Evolutionary conservation across 2,888 invertebrate genomes (phyloP).

Genomic region (Thereva nobilitata): DNA sequence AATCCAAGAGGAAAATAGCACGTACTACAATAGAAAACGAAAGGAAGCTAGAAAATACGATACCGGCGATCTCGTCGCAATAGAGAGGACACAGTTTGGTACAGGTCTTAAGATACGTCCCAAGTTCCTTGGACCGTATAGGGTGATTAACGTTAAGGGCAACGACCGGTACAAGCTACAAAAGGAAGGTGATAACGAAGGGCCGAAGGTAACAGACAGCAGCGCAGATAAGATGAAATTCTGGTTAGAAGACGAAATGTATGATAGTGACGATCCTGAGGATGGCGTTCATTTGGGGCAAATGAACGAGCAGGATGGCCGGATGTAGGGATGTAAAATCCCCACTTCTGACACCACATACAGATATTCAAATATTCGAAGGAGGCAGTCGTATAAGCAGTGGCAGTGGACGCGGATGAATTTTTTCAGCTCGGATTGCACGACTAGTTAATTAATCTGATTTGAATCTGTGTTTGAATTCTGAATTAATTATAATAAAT

Average conservation of each 20-base stretch:
- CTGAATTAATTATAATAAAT: too few species aligned
- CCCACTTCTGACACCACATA: too few species aligned
- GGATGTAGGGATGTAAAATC: too few species aligned
- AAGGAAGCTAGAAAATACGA: slow-evolving; percentile 8
- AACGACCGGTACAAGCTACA: neutral
- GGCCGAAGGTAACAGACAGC: neutral
- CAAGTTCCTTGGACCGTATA: slow-evolving; percentile 14
- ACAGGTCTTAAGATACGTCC: slow-evolving; percentile 15
- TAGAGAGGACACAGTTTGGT: slow-evolving; percentile 4
- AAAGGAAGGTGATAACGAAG: neutral
- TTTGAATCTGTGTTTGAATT: too few species aligned
- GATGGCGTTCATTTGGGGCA: too few species aligned
- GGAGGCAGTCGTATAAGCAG: too few species aligned
- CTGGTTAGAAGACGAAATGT: neutral
- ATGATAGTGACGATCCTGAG: too few species aligned
- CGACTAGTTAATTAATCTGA: too few species aligned
- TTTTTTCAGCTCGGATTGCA: too few species aligned
- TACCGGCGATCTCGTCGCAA: slow-evolving; percentile 10
- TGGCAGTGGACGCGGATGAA: too few species aligned
- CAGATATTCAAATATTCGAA: too few species aligned
- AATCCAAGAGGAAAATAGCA: neutral
- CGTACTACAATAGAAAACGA: slow-evolving; percentile 2
- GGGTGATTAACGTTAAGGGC: neutral
- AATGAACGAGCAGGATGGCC: too few species aligned
- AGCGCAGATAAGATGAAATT: slow-evolving; percentile 9